Base-by-base conservation (phyloP, 2,888 invertebrate genomes). In the Chromoteleia sp. region DNA sequence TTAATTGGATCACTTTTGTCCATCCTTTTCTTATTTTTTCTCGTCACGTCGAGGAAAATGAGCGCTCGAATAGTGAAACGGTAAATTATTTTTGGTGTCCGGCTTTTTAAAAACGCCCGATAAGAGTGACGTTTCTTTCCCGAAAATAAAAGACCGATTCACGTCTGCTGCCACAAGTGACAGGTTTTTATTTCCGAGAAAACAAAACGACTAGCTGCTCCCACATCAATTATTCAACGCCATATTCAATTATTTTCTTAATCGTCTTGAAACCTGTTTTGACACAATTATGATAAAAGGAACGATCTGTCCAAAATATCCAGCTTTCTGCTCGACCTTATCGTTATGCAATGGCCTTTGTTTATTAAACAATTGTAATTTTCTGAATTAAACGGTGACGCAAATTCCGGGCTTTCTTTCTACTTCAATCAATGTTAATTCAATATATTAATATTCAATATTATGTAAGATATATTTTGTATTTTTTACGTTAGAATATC, bases 171-270 rank as follows among this genome's bases (percentile, higher is more conserved):
- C 41, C 6, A 54, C 67, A 36, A 61, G 45, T 71, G 78, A 71
- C 78, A 78, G 71, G 78, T 78, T 76, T 76, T 76, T 76, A 67
- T 76, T 76, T 76, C 76, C 43, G 25, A 59, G 76, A 76, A 76
- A 67, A 67, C 50, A 68, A 68, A 68, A 76, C 56, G 6, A 33
- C 48, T 12, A 14, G 43, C 36, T 68, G 67, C 76, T 76, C 76
- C 52, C 76, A 76, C 65, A 76, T 76, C 68, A 76, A 76, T 76
- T 76, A 76, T 76, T 76, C 65, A 78, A 59, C 59, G 77, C 59
- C 50, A 63, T 43, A 78, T 76, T 76, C 76, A 68, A 76, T 76
- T 76, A 76, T 78, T 65, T 71, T 63, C 63, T 70, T 78, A 78
- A 78, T 78, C 77, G 77, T 12, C 36, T 63, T 41, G 39, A 39